Base-by-base conservation (phyloP, 2,113 vertebrate genomes). In the Erpornis zantholeuca region DNA sequence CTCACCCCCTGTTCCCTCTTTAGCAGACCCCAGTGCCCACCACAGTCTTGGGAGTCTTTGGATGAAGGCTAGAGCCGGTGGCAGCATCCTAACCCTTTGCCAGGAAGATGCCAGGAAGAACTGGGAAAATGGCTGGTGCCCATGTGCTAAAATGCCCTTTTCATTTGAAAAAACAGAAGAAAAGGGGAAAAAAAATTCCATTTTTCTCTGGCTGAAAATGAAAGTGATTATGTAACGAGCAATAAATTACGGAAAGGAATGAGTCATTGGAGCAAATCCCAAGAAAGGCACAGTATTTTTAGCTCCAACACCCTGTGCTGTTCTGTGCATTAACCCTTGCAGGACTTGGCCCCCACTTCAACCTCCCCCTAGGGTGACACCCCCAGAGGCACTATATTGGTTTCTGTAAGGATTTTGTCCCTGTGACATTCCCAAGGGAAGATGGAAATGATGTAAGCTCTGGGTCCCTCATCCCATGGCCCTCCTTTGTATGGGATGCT, bases 141-240 rank as follows among this genome's bases (percentile, higher is more conserved):
- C 11, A 14, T 40, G 47, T 38, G 71, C 42, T 79, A 82, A 82
- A 87, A 57, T 52, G 83, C 42, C 75, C 69, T 92, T 89, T 92
- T 81, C 29, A 81, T 92, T 88, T 35, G 16, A 38, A 77, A 84
- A 56, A 54, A 52, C 27, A 76, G 77, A 60, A 80, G 81, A 60
- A 60, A 73, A 66, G 4, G 12, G 25, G 14, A 5, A 8, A 15
- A 95, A 94, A 95, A 86, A 93, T 77, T 76, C 91, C 86, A 82
- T 92, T 91, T 92, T 80, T 93, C 93, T 96, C 73, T 64, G 75
- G 88, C 94, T 88, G 94, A 97, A 98, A 98, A 96, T 98, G 98
- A 97, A 97, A 96, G 97, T 92, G 97, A 97, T 98, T 98, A 98
- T 97, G 93, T 97, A 98, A 98, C 85, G 60, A 97, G 95, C 98